phyloP scores from a whole-genome alignment of 2,113 vertebrate species.

The Nasalis larvatus region DNA sequence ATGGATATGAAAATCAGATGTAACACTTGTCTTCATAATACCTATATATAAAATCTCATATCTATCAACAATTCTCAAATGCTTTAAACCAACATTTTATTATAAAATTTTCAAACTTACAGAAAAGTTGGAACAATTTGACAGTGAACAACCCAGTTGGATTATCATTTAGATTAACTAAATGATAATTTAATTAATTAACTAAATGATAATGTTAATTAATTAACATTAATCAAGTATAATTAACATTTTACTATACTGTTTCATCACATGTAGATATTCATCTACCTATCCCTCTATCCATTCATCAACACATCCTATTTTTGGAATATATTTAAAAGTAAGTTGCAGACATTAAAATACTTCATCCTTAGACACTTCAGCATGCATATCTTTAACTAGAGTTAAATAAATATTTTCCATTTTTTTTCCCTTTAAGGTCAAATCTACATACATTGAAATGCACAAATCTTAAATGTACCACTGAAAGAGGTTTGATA shows the following conservation, averaged over 20 bases:
- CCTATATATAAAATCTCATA: not conserved
- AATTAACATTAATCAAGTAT: too few species aligned
- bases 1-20: not conserved
- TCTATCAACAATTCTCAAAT: not conserved
- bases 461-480: not conserved
- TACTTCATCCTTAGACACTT: not conserved
- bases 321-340: not conserved
- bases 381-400: not conserved
- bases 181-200: too few species aligned
- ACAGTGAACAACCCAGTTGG: not conserved
- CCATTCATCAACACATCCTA: not conserved
- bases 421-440: not conserved
- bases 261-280: not conserved
- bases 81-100: not conserved
- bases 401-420: constrained; percentile 45
- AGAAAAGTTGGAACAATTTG: not conserved
- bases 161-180: not conserved
- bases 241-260: not conserved
- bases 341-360: not conserved
- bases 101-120: not conserved
- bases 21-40: not conserved
- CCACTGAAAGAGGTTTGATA: not conserved
- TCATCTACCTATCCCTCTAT: not conserved
- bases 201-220: too few species aligned
- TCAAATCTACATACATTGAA: not conserved